Percentiles rank a stretch among this genome's conserved stretches.
Conservation (phyloP, 2,797 vertebrate species). For the Cyclopterus lumpus region DNA sequence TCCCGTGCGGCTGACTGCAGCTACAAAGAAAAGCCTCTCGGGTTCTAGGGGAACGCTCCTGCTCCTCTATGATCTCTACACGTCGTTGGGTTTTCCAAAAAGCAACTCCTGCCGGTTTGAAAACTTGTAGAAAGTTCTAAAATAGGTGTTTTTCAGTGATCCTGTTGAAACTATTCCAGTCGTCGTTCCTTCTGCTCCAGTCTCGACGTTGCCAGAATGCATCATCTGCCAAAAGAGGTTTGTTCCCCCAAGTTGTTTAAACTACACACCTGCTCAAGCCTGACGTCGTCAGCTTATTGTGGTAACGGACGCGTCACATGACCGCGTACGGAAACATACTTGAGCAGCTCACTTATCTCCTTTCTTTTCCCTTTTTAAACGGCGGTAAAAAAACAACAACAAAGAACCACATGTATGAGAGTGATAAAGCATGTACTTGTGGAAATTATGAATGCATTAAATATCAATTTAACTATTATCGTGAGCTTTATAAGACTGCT, state of each 20-base stretch:
- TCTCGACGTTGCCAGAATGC: not conserved
- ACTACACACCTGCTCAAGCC: not conserved
- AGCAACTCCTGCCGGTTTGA: not conserved
- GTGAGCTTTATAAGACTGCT: not conserved
- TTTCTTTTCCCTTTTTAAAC: too few relatives aligned
- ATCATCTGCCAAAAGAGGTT: not conserved
- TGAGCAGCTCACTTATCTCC: too few relatives aligned
- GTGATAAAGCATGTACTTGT: too few relatives aligned
- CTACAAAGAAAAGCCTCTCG: slow-evolving; percentile 2
- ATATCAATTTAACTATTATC: not conserved
- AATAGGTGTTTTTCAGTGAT: not conserved
- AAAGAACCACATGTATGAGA: not conserved
- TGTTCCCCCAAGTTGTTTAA: slow-evolving; percentile 7
- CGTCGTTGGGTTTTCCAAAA: slow-evolving; percentile 8
- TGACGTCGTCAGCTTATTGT: not conserved
- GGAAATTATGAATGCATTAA: too few relatives aligned
- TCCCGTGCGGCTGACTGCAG: slow-evolving; percentile 12
- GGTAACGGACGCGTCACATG: not conserved
- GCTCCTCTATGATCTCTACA: not conserved
- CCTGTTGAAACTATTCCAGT: not conserved
- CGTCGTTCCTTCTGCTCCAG: not conserved
- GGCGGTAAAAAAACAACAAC: too few relatives aligned
- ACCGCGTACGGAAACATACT: not conserved
- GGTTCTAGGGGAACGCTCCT: slow-evolving; percentile 11
- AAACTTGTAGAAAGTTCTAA: not conserved